Percentiles rank a stretch among this genome's conserved stretches.
These are phyloP conservation scores for Passer montanus DNA, from an alignment of 2,113 vertebrate genomes.

Conservation along the genomic window DNA sequence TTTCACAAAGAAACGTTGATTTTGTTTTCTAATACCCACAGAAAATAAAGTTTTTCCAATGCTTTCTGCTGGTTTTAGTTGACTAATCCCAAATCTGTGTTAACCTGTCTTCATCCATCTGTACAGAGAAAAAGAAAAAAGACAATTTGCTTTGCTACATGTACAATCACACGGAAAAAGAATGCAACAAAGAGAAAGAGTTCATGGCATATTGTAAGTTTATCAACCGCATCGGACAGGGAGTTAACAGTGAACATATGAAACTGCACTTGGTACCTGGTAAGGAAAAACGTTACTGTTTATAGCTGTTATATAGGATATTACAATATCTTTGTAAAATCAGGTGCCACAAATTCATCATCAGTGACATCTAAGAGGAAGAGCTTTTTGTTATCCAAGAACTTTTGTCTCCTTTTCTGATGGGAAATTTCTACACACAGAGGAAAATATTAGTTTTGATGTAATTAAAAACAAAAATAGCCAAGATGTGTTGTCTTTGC, in stretches of 20 bases:
- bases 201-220: slow-evolving; percentile 15
- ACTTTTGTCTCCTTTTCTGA: background rate
- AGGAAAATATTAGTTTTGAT: background rate
- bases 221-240: background rate
- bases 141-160: slow-evolving; percentile 54
- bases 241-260: slow-evolving; percentile 47
- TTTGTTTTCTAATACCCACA: background rate
- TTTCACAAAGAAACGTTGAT: background rate
- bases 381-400: background rate
- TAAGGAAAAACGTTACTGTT: slow-evolving; percentile 35
- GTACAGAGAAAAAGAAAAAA: background rate
- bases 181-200: background rate
- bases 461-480: background rate
- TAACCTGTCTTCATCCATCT: background rate
- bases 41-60: background rate
- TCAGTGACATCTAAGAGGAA: background rate
- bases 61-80: background rate
- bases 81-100: background rate
- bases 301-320: background rate
- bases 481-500: background rate
- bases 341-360: background rate
- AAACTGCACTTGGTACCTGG: slow-evolving; percentile 34
- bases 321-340: background rate
- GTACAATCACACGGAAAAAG: background rate
- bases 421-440: background rate